These are phyloP conservation scores for Rutpela maculata DNA, from an alignment of 2,888 invertebrate species.

Conservation along the genomic window DNA sequence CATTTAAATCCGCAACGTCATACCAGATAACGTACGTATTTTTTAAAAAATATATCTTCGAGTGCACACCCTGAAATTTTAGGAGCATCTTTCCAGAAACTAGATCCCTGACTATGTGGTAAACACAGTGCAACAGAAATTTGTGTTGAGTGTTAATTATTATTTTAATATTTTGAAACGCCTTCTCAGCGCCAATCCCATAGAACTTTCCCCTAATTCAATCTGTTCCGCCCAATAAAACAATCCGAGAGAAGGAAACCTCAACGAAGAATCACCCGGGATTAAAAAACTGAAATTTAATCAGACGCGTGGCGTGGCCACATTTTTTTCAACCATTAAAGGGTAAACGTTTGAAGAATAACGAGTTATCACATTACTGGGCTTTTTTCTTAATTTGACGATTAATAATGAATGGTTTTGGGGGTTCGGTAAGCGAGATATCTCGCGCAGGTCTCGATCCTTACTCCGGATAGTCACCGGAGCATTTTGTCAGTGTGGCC, in stretches of 20 bases:
- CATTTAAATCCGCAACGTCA: too few relatives aligned
- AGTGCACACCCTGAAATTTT: too few relatives aligned
- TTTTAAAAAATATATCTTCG: too few relatives aligned
- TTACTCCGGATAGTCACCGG: conserved; percentile 57
- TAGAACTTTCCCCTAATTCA: background rate
- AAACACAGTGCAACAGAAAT: too few relatives aligned
- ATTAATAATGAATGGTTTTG: conserved; percentile 59
- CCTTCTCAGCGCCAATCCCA: background rate
- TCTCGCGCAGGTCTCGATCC: conserved; percentile 58
- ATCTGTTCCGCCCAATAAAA: background rate
- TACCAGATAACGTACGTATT: too few relatives aligned
- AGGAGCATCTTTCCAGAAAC: too few relatives aligned
- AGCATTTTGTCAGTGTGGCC: conserved; percentile 57
- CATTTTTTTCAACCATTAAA: background rate
- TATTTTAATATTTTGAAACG: background rate
- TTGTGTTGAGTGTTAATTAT: too few relatives aligned
- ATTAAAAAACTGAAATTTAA: conserved; percentile 8
- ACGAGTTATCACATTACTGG: conserved; percentile 39
- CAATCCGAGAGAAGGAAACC: background rate
- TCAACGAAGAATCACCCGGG: conserved; percentile 8
- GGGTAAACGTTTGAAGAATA: conserved; percentile 11
- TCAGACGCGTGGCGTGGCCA: conserved; percentile 1
- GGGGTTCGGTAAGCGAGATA: conserved; percentile 47
- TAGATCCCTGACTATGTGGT: too few relatives aligned
- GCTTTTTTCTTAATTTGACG: conserved; percentile 58